Conservation (phyloP, 30 jellyfish, hydroid and myxozoan species). For the Hydractinia symbiolongicarpus region DNA sequence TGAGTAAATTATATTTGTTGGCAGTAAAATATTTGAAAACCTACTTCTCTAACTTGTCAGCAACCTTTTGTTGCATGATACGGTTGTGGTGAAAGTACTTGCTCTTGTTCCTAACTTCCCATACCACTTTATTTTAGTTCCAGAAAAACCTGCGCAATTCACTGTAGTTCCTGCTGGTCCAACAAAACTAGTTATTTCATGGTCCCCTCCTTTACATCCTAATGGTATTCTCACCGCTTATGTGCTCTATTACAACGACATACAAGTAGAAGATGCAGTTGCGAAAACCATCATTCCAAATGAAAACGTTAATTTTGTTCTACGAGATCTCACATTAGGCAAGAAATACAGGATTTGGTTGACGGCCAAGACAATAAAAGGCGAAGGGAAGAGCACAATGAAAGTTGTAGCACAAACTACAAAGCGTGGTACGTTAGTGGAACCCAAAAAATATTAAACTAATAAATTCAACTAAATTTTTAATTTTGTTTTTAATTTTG, state of each 20-base stretch:
- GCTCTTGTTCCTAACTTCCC: not conserved
- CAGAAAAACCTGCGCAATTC: conserved; percentile 76
- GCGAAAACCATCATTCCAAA: conserved; percentile 39
- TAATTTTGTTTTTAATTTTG: not conserved
- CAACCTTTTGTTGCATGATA: not conserved
- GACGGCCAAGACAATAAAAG: conserved; percentile 68
- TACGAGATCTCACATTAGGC: conserved; percentile 70
- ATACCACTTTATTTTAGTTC: conserved; percentile 37
- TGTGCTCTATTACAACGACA: conserved; percentile 53
- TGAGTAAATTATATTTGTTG: not conserved
- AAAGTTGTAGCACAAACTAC: not conserved
- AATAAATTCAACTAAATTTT: too few relatives aligned
- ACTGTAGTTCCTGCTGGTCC: conserved; percentile 89
- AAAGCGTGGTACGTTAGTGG: conserved; percentile 4
- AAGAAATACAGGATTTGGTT: conserved; percentile 73
- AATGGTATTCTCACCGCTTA: conserved; percentile 74
- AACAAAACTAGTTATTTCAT: conserved; percentile 65
- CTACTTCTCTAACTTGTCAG: not conserved
- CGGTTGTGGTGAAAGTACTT: not conserved
- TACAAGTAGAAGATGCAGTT: conserved; percentile 36
- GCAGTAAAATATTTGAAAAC: too few relatives aligned
- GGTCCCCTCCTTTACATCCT: conserved; percentile 74
- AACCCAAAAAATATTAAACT: too few relatives aligned
- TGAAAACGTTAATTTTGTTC: conserved; percentile 34
- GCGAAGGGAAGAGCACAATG: conserved; percentile 59